Percentiles rank a stretch among this genome's conserved stretches.
phyloP scores from a whole-genome alignment of 1,140 invertebrate genomes.

The Drosophila teissieri region DNA sequence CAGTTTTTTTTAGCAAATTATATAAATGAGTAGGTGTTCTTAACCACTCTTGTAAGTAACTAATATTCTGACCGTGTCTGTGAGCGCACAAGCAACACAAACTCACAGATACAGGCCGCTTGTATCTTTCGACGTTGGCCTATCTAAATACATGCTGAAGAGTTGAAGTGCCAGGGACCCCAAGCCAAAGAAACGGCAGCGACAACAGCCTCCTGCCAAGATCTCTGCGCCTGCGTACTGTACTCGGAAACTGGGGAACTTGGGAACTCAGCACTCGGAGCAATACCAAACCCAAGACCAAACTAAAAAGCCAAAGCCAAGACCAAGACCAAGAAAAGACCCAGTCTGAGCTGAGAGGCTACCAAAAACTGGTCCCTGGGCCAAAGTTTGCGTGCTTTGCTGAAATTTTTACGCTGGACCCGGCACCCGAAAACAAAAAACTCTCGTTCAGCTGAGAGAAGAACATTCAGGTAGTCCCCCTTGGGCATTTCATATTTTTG shows the following conservation, averaged over 20 bases:
- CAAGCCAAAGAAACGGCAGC: conserved; percentile 35
- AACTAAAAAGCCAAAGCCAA: not conserved
- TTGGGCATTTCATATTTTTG: conserved; percentile 46
- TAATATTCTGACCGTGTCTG: not conserved
- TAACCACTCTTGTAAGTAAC: no score
- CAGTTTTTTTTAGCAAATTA: not conserved
- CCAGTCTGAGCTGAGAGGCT: conserved; percentile 17
- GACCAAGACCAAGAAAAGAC: conserved; percentile 22
- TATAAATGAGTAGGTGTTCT: no score
- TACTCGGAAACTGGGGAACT: conserved; percentile 29
- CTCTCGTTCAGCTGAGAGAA: conserved; percentile 17
- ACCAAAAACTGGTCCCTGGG: conserved; percentile 69
- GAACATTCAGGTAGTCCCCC: conserved; percentile 39
- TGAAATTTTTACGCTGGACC: conserved; percentile 56
- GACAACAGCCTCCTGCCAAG: conserved; percentile 63
- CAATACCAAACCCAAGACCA: conserved; percentile 19
- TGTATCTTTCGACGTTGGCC: conserved; percentile 76
- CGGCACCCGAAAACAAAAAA: conserved; percentile 24
- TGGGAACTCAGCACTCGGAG: conserved; percentile 23
- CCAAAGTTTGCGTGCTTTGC: conserved; percentile 80
- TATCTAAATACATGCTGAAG: conserved; percentile 71
- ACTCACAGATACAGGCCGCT: conserved; percentile 53
- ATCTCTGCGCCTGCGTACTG: conserved; percentile 65
- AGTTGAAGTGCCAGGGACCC: conserved; percentile 70
- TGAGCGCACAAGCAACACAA: conserved; percentile 5